Conservation (phyloP, 2,797 vertebrate species). For the Notolepis coatsorum region DNA sequence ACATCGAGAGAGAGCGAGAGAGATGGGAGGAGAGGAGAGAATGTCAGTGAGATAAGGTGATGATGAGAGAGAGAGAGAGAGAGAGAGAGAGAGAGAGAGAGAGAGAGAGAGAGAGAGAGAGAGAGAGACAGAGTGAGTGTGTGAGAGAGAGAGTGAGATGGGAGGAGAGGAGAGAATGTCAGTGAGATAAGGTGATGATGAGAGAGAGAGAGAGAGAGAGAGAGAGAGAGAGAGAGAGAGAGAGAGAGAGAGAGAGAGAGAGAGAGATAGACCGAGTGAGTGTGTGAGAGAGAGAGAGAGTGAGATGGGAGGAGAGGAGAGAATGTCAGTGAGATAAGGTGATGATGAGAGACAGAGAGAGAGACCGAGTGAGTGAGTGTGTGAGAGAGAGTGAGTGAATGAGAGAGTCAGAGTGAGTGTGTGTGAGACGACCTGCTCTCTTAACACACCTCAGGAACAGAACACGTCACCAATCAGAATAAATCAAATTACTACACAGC, state of each 20-base stretch:
- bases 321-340: too few relatives aligned
- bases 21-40: background rate
- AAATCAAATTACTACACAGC: too few relatives aligned
- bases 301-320: fast-evolving
- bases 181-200: too few relatives aligned
- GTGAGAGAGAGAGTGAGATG: background rate
- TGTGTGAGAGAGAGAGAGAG: background rate
- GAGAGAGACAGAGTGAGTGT: background rate
- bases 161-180: background rate
- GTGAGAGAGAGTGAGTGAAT: too few relatives aligned
- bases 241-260: background rate
- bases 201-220: background rate
- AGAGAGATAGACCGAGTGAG: background rate
- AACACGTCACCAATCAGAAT: too few relatives aligned
- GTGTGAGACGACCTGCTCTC: too few relatives aligned
- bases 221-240: fast-evolving
- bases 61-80: background rate
- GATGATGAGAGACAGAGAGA: too few relatives aligned
- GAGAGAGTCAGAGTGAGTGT: too few relatives aligned
- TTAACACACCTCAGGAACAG: too few relatives aligned
- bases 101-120: background rate
- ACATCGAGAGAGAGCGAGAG: background rate
- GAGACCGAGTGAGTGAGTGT: too few relatives aligned
- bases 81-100: background rate
- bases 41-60: background rate